A percentile compares a stretch with the other conserved stretches of the same genome.
These are phyloP conservation scores for Drosophila nr. fundita DNA, from an alignment of 2,888 invertebrate genomes.

Conservation along the genomic window DNA sequence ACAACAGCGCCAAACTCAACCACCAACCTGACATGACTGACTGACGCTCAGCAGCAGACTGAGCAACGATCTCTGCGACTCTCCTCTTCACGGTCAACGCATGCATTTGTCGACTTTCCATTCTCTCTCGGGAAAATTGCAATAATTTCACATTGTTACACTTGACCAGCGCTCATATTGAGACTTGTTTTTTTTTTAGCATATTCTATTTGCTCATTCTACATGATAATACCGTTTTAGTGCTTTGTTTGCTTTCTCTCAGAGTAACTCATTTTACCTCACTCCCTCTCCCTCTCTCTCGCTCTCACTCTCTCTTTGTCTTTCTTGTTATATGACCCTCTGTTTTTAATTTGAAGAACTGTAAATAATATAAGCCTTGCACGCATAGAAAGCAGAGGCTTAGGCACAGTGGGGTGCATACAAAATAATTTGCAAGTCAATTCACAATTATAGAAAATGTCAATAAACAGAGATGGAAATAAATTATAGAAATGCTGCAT, in stretches of 20 bases:
- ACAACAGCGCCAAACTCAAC: constrained; percentile 35
- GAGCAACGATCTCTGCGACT: constrained; percentile 15
- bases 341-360: neutral
- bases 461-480: neutral
- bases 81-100: neutral
- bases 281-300: neutral
- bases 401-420: neutral
- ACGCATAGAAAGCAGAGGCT: constrained; percentile 13
- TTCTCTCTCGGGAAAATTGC: constrained; percentile 8
- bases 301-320: neutral
- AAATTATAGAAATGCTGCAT: neutral
- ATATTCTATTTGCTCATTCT: neutral
- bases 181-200: neutral
- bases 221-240: constrained; percentile 5
- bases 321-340: neutral
- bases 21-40: constrained; percentile 45
- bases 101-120: neutral
- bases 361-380: neutral
- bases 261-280: neutral
- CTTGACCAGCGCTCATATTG: constrained; percentile 11
- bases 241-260: constrained; percentile 7
- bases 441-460: too few relatives aligned
- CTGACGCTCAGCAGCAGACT: constrained; percentile 16
- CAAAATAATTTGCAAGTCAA: neutral
- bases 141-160: constrained; percentile 13